These are phyloP conservation scores for Drymodes brunneopygia DNA, from an alignment of 2,113 vertebrate species.

Conservation along the genomic window DNA sequence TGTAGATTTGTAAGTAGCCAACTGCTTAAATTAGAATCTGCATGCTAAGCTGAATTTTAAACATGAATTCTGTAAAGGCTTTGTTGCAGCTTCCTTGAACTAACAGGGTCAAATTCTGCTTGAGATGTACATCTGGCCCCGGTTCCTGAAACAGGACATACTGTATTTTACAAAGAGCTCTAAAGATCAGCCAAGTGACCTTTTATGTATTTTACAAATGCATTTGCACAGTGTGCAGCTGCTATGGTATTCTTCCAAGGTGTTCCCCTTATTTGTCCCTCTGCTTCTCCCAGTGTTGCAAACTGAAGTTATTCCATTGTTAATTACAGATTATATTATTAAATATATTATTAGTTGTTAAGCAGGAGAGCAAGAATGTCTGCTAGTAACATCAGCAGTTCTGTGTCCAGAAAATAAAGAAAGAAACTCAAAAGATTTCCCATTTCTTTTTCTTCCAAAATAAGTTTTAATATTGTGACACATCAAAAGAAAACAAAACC, in stretches of 20 bases:
- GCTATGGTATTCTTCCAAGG: constrained; percentile 17
- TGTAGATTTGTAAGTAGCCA: neutral
- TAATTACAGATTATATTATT: constrained; percentile 5
- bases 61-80: neutral
- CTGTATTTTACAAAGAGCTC: neutral
- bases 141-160: constrained; percentile 7
- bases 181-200: constrained; percentile 14
- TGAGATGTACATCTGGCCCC: neutral
- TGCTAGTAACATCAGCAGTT: neutral
- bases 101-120: neutral
- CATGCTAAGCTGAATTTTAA: neutral
- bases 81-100: neutral
- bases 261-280: constrained; percentile 29
- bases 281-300: neutral
- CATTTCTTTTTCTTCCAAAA: neutral
- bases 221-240: constrained; percentile 12
- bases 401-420: neutral
- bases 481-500: neutral
- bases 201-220: constrained; percentile 14
- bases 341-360: neutral
- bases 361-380: neutral
- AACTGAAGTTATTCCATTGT: neutral
- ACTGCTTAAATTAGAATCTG: neutral
- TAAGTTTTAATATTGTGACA: neutral
- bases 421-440: neutral